phyloP scores from a whole-genome alignment of 2,113 vertebrate species.

The Bos indicus region DNA sequence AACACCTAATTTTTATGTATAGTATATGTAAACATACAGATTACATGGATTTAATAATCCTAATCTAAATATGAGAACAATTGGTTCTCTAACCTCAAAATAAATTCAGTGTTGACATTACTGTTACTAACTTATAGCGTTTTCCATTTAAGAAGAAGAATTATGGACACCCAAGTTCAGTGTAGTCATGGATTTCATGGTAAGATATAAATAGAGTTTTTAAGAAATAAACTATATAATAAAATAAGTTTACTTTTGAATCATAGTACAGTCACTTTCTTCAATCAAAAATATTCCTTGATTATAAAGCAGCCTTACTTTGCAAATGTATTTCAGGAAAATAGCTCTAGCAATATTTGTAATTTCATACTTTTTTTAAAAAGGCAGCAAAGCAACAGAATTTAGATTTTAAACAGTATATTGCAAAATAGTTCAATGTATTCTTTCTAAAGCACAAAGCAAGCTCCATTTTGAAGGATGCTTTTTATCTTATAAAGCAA shows the following conservation, averaged over 20 bases:
- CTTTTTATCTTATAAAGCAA: conserved; percentile 63
- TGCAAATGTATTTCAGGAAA: conserved; percentile 75
- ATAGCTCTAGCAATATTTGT: conserved; percentile 74
- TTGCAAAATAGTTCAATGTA: conserved; percentile 66
- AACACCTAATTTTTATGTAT: neutral
- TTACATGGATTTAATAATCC: neutral
- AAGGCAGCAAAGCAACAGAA: conserved; percentile 71
- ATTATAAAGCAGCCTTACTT: conserved; percentile 71
- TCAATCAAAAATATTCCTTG: conserved; percentile 72
- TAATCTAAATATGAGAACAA: neutral
- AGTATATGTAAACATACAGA: conserved; percentile 10
- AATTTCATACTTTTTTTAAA: conserved; percentile 58
- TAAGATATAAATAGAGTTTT: conserved; percentile 72
- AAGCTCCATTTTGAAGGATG: conserved; percentile 60
- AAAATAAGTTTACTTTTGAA: conserved; percentile 76
- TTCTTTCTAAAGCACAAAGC: conserved; percentile 72
- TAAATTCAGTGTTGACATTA: neutral
- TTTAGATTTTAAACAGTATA: conserved; percentile 75
- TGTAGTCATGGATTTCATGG: conserved; percentile 38
- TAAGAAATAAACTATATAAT: conserved; percentile 64
- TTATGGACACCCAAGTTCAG: conserved; percentile 46
- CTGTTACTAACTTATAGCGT: neutral
- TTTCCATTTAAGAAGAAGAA: conserved; percentile 28
- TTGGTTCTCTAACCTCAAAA: neutral
- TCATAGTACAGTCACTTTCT: conserved; percentile 72